These are phyloP conservation scores for Leptobrachium ailaonicum DNA, from an alignment of 2,113 vertebrate genomes.

Conservation along the genomic window DNA sequence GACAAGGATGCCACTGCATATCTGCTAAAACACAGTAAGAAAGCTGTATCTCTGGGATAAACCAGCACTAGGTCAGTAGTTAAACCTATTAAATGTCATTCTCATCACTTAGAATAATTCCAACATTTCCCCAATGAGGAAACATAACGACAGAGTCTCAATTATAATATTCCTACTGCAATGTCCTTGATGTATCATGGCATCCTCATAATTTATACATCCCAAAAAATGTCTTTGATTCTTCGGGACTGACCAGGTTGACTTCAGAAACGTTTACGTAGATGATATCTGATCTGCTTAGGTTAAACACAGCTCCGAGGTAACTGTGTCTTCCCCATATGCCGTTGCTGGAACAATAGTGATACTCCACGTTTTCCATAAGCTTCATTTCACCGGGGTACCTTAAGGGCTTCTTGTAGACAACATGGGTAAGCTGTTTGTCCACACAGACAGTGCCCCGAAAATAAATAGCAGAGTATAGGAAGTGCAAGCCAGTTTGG, in stretches of 20 bases:
- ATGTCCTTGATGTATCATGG: neutral
- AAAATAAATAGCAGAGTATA: constrained; percentile 83
- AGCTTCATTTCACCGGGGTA: constrained; percentile 59
- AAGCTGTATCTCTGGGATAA: too few species aligned
- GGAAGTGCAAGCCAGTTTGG: constrained; percentile 76
- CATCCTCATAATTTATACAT: constrained; percentile 69
- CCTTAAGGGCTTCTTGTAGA: constrained; percentile 66
- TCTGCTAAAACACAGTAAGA: too few species aligned
- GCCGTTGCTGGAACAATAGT: constrained; percentile 54
- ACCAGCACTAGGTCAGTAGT: too few species aligned
- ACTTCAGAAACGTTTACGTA: constrained; percentile 69
- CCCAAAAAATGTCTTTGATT: constrained; percentile 74
- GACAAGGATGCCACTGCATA: too few species aligned
- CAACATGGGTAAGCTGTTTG: constrained; percentile 60
- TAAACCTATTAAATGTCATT: too few species aligned
- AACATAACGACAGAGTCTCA: neutral
- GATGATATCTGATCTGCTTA: constrained; percentile 63
- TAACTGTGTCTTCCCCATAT: constrained; percentile 71
- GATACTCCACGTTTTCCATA: constrained; percentile 67
- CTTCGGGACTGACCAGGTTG: constrained; percentile 65
- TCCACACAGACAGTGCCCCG: constrained; percentile 63
- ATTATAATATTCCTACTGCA: neutral
- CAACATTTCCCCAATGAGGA: neutral
- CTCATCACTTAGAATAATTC: too few species aligned
- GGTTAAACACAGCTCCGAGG: constrained; percentile 68